Evolutionary conservation across 2,113 vertebrate species (phyloP).

Genomic region (Egretta garzetta): DNA sequence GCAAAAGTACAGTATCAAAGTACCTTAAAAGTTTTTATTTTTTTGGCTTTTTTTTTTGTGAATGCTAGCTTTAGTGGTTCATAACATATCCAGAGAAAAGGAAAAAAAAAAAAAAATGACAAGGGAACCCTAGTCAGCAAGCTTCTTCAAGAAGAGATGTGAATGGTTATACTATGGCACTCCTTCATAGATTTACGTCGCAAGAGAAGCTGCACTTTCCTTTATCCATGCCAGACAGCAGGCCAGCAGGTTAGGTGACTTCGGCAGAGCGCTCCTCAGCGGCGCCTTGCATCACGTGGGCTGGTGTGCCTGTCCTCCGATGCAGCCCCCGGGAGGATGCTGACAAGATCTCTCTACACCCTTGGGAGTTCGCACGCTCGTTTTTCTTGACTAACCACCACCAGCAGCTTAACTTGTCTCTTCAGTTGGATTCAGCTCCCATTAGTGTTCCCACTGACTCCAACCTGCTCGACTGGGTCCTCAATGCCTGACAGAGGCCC

Average conservation of each 20-base stretch:
- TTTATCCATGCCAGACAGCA: not conserved
- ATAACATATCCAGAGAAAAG: not conserved
- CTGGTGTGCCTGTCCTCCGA: not conserved
- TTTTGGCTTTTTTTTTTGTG: not conserved
- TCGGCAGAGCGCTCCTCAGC: not conserved
- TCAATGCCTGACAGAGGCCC: not conserved
- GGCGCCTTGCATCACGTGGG: not conserved
- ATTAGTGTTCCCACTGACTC: not conserved
- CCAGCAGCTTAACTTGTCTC: not conserved
- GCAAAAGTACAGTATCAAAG: not conserved
- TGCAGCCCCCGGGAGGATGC: not conserved
- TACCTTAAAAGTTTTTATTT: fast-evolving
- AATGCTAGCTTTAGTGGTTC: not conserved
- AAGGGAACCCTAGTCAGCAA: not conserved
- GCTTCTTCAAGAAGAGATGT: not conserved
- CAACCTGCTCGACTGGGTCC: not conserved
- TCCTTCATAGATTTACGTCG: not conserved
- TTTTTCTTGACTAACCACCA: not conserved
- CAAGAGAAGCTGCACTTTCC: not conserved
- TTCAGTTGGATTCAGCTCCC: not conserved
- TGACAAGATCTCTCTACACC: not conserved
- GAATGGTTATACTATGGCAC: not conserved
- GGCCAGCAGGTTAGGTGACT: not conserved
- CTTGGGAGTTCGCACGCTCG: fast-evolving
- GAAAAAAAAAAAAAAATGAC: not conserved